A percentile compares a stretch with the other conserved stretches of the same genome.
These are phyloP conservation scores for Byasa hedistus DNA, from an alignment of 2,888 invertebrate genomes.

Conservation along the genomic window DNA sequence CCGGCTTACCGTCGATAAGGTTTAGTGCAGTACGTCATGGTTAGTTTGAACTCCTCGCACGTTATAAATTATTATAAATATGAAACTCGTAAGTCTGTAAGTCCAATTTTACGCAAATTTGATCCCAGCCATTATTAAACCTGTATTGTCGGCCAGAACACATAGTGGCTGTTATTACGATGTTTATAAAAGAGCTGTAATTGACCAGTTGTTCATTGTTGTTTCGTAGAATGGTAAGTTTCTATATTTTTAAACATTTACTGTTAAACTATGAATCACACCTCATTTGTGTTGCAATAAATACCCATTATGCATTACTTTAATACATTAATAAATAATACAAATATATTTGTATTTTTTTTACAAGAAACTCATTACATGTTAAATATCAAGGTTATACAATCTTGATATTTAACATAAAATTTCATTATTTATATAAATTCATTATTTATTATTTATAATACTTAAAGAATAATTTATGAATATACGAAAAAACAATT, in stretches of 20 bases:
- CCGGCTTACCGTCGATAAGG: constrained; percentile 67
- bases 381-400: too few relatives aligned
- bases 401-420: too few relatives aligned
- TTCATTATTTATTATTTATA: too few relatives aligned
- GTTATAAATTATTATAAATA: constrained; percentile 75
- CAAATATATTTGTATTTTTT: background rate
- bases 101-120: constrained; percentile 79
- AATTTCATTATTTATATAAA: too few relatives aligned
- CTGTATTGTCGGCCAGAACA: constrained; percentile 31
- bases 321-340: too few relatives aligned
- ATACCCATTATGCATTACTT: background rate
- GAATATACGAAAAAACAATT: too few relatives aligned
- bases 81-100: constrained; percentile 59
- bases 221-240: constrained; percentile 37
- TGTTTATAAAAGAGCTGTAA: constrained; percentile 49
- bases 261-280: background rate
- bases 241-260: background rate
- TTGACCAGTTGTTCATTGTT: constrained; percentile 43
- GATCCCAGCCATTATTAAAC: constrained; percentile 64
- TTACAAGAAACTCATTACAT: background rate
- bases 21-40: constrained; percentile 72
- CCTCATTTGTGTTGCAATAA: background rate
- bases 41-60: constrained; percentile 75
- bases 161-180: constrained; percentile 37
- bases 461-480: too few relatives aligned